phyloP scores from a whole-genome alignment of 1,140 invertebrate genomes.

The Lineus longissimus region DNA sequence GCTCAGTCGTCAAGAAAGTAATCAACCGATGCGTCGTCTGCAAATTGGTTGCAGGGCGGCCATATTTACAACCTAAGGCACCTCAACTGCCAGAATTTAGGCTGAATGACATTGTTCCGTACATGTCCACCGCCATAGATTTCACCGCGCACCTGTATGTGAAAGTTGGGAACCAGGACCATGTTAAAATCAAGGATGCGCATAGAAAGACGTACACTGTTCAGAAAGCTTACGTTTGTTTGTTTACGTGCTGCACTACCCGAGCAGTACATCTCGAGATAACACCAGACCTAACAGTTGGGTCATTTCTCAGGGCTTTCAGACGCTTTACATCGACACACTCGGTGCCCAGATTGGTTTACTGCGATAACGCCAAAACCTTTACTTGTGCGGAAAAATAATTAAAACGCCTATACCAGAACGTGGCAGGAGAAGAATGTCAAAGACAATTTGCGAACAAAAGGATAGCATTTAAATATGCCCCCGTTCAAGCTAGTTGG shows the following conservation, averaged over 20 bases:
- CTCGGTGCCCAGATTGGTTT: background rate
- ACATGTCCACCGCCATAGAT: background rate
- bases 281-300: background rate
- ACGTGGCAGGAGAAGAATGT: background rate
- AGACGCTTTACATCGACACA: background rate
- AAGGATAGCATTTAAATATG: background rate
- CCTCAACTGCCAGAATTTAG: background rate
- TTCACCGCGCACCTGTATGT: background rate
- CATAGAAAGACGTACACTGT: too few relatives aligned
- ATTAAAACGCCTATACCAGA: background rate
- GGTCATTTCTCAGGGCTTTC: background rate
- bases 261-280: background rate
- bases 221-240: background rate
- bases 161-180: background rate
- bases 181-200: too few relatives aligned
- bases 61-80: background rate
- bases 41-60: background rate
- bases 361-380: constrained; percentile 2
- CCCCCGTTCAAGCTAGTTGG: constrained; percentile 3
- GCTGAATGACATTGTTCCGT: background rate
- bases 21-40: background rate
- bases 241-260: constrained; percentile 1
- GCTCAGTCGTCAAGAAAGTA: background rate
- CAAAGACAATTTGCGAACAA: background rate
- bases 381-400: background rate